Conservation (phyloP, 2,797 vertebrate species). For the Chaunax sp. region DNA sequence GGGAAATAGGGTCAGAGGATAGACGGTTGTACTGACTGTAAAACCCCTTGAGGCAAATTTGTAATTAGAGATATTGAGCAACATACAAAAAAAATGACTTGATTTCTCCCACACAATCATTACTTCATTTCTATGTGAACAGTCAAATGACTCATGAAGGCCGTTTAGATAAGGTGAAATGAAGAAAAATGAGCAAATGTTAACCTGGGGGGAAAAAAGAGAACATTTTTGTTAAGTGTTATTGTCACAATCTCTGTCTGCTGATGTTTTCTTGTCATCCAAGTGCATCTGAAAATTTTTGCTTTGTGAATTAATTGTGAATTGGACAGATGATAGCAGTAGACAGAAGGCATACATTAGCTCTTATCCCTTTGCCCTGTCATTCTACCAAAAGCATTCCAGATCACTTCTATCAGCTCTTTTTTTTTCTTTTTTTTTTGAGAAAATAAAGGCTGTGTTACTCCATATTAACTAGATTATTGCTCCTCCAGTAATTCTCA, state of each 20-base stretch:
- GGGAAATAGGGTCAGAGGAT: neutral
- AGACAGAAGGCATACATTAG: constrained; percentile 15
- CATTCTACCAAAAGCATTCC: constrained; percentile 27
- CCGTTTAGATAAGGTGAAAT: neutral
- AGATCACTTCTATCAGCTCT: constrained; percentile 22
- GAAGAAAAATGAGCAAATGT: neutral
- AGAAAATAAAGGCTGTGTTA: constrained; percentile 26
- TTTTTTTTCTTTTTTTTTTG: no score
- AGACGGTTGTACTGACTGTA: neutral
- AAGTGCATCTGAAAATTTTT: constrained; percentile 12
- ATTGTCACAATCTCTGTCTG: neutral
- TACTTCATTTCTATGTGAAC: neutral
- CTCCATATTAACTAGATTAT: constrained; percentile 29
- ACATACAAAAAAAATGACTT: neutral
- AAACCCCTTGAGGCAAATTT: neutral
- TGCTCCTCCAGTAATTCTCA: constrained; percentile 30
- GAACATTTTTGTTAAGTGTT: neutral
- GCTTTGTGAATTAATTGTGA: constrained; percentile 10
- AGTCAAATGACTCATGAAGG: neutral
- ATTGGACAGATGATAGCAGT: constrained; percentile 8
- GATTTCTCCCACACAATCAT: neutral
- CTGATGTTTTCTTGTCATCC: constrained; percentile 1
- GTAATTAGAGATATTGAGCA: neutral
- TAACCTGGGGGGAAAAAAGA: neutral
- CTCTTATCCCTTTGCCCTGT: constrained; percentile 23